A percentile compares a stretch with the other conserved stretches of the same genome.
These are phyloP conservation scores for Stenichneumon culpator DNA, from an alignment of 2,888 invertebrate genomes.

Conservation along the genomic window DNA sequence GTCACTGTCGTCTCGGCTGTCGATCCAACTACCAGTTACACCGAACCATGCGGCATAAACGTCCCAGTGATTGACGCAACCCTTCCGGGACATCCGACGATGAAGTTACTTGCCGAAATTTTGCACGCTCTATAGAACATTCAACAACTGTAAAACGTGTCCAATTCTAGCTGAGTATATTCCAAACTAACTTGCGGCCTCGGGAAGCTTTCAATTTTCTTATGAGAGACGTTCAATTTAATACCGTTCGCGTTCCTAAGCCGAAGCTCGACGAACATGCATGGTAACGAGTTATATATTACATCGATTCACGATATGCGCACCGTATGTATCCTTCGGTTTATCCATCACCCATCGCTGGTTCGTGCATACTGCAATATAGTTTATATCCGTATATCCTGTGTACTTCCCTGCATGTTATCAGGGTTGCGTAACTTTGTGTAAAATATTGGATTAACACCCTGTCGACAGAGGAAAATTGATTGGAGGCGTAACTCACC, in stretches of 20 bases:
- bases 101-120: not conserved
- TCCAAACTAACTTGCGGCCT: not conserved
- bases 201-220: not conserved
- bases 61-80: not conserved
- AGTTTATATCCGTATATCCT: not conserved
- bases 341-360: conserved; percentile 20
- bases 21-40: not conserved
- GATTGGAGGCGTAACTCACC: conserved; percentile 35
- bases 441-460: conserved; percentile 55
- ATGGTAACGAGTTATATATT: conserved; percentile 5
- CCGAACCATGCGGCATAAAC: not conserved
- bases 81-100: not conserved
- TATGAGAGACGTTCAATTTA: conserved; percentile 11
- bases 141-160: not conserved
- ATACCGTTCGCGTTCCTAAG: not conserved
- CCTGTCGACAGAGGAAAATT: conserved; percentile 46
- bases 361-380: not conserved
- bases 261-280: not conserved
- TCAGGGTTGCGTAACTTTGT: conserved; percentile 49
- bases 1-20: not conserved
- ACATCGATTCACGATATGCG: conserved; percentile 7
- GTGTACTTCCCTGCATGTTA: not conserved
- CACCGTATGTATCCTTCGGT: conserved; percentile 15
- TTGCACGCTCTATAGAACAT: not conserved
- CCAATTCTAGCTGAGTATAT: not conserved